phyloP scores from a whole-genome alignment of 2,113 vertebrate genomes.

The Nyctibius bracteatus region DNA sequence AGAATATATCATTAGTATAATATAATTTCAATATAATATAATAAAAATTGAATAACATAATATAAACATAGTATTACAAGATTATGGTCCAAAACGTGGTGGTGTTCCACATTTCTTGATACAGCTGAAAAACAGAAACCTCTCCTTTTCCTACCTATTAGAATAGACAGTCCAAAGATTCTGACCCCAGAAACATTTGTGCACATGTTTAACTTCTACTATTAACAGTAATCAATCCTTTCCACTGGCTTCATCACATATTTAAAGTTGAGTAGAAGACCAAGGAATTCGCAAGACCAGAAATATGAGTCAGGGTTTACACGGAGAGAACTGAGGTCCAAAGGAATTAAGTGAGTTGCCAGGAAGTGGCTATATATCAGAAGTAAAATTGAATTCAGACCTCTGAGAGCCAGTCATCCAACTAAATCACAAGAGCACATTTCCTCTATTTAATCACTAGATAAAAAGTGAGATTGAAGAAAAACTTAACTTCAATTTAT shows the following conservation, averaged over 20 bases:
- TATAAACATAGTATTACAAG: background rate
- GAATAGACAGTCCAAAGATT: background rate
- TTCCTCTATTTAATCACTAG: background rate
- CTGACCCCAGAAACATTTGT: background rate
- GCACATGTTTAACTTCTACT: background rate
- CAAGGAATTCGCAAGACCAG: background rate
- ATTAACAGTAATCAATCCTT: background rate
- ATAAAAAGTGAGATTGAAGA: background rate
- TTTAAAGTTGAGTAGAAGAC: background rate
- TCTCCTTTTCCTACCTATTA: background rate
- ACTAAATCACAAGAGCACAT: background rate
- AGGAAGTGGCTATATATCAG: background rate
- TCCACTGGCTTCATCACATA: background rate
- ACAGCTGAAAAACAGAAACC: background rate
- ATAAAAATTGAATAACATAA: background rate
- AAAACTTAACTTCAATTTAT: background rate
- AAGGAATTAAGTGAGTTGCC: background rate
- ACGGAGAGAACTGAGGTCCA: background rate
- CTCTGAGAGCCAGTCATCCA: background rate
- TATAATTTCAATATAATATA: background rate
- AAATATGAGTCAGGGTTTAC: slow-evolving; percentile 3
- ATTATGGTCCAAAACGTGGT: background rate
- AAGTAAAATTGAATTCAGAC: slow-evolving; percentile 3
- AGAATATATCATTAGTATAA: background rate
- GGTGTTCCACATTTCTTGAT: background rate